These are phyloP conservation scores for Vanacampus margaritifer DNA, from an alignment of 2,113 vertebrate genomes.

Conservation along the genomic window DNA sequence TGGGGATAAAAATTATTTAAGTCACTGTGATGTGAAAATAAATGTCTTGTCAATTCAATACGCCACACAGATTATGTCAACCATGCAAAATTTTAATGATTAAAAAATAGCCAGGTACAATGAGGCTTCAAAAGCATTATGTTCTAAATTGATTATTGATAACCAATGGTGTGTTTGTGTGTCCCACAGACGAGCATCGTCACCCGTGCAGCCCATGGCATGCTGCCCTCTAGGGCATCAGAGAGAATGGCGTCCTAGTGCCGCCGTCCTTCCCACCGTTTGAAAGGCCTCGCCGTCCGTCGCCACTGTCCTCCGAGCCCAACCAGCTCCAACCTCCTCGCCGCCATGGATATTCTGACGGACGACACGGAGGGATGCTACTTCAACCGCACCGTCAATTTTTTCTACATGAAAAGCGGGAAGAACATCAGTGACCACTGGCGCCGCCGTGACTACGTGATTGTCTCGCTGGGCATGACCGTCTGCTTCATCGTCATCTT, in stretches of 20 bases:
- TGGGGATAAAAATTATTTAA: no score
- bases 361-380: constrained; percentile 22
- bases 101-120: no score
- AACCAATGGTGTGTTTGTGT: neutral
- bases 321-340: fast-evolving
- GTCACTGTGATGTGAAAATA: no score
- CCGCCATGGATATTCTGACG: constrained; percentile 26
- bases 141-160: no score
- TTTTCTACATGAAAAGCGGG: constrained; percentile 58
- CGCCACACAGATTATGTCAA: no score
- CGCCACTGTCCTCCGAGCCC: constrained; percentile 1
- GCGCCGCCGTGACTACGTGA: constrained; percentile 53
- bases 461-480: constrained; percentile 86
- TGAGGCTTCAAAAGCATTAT: no score
- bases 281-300: neutral
- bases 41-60: no score
- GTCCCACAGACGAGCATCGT: constrained; percentile 3
- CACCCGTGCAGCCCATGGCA: constrained; percentile 36
- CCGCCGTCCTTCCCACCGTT: neutral
- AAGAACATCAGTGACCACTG: constrained; percentile 64
- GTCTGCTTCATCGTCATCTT: constrained; percentile 90
- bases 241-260: constrained; percentile 20
- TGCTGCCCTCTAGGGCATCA: constrained; percentile 15
- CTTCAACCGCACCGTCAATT: constrained; percentile 30
- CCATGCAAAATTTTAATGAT: no score